Evolutionary conservation across 92 coral and sea anemone species (phyloP), one percentile per base, ranked within the genome.

Genomic region (Heteractis magnifica): DNA sequence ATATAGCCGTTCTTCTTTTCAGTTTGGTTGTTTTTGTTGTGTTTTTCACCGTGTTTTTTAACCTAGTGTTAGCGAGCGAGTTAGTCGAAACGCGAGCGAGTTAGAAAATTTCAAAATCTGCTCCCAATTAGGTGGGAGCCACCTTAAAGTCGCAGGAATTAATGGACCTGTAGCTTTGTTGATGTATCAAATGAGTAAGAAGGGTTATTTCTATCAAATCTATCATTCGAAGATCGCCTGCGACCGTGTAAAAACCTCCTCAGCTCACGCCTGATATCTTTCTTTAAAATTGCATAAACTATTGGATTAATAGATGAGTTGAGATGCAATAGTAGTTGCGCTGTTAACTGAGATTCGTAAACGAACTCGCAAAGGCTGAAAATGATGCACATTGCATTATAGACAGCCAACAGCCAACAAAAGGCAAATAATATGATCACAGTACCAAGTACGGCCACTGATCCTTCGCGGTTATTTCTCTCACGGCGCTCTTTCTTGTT

Each of bases 281-380:
- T 82, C 79, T 82, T 82, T 11, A 82, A 53, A 10, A 53, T 73
- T 12, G 86, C 86, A 65, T 82, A 82, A 49, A 82, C 86, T 11
- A 82, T 82, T 13, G 86, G 86, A 56, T 82, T 82, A n/a, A 73
- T 82, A 11, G 86, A 14, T 55, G 86, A 82, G 73, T 82, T 82
- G 41, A 82, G 72, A 73, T 82, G 86, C 6, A 82, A 55, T 26
- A 82, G 51, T 13, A 82, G 12, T 14, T 74, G 53, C 12, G 86
- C 86, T 4, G 51, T 44, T 15, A 11, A 14, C 11, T 10, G 10
- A 15, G 80, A 73, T 13, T 13, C 59, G 14, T 13, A 50, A 8
- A 41, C 4, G 10, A 12, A 26, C 11, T 62, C 65, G 58, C 87
- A 84, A 0, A 84, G 13, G 3, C 64, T 44, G 68, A 75, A 84